Base-by-base conservation (phyloP, 2,888 invertebrate genomes). In the Crematogaster levior region DNA sequence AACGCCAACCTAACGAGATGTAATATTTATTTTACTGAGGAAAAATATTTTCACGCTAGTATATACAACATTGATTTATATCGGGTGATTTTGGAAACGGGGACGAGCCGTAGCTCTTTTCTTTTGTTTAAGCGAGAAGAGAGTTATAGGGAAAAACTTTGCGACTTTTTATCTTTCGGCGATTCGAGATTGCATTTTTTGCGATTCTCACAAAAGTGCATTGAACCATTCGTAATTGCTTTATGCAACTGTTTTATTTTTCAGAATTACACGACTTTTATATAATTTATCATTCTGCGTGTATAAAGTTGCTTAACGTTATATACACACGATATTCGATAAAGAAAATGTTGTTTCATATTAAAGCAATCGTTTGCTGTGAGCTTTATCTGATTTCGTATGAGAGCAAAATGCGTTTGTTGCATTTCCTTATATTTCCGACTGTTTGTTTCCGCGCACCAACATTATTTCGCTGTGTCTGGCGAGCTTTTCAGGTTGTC, bases 11-110 rank as follows among this genome's bases (percentile, higher is more conserved):
- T 82, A 85, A 80, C 79, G 82, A 82, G 74, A 82, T 87, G 72
- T 81, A 86, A 86, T 86, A 86, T 86, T 86, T 86, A 85, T 85
- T 81, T 77, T 61, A 30, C 56, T 7, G 21, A 21, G 18, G 37
- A 63, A 77, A 84, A 81, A 83, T 80, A 80, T 48, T 79, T 77
- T 72, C 21, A n/a, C 58, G 5, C 68, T 27, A 27, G 24, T 37
- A 12, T 18, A 48, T 30, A 12, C n/a, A 4, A 37, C 34, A 12
- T 74, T 74, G 37, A 65, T 37, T 74, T 74, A 65, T 74, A 34
- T 34, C 10, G 48, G 34, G 12, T 9, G 66, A 66, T 74, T 48
- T 24, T 7, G 24, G 24, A 37, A 48, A 74, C 34, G 34, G 24
- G 34, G 12, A 43, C 21, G 21, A 10, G 46, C 30, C 9, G 15